Conservation (phyloP, 2,888 invertebrate genomes). For the Melanostoma mellinum region DNA sequence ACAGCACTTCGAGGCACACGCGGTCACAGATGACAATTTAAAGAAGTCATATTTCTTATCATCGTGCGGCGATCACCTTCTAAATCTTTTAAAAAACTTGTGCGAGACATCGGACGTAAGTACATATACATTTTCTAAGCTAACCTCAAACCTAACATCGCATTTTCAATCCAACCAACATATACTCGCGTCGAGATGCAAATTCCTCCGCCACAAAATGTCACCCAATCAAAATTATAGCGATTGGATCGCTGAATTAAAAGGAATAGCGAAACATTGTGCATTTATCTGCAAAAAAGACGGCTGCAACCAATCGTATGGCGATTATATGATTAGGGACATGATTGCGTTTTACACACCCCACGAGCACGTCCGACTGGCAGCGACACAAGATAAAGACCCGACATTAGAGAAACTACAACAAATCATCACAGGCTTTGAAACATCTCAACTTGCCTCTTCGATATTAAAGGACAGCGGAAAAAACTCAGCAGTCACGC, state of each 20-base stretch:
- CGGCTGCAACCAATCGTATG: conserved; percentile 52
- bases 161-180: conserved; percentile 43
- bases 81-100: conserved; percentile 15
- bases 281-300: conserved; percentile 41
- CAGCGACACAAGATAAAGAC: conserved; percentile 50
- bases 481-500: neutral
- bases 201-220: conserved; percentile 42
- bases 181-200: conserved; percentile 43
- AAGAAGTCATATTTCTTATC: conserved; percentile 20
- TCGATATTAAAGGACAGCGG: conserved; percentile 11
- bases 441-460: conserved; percentile 9
- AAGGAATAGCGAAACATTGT: conserved; percentile 54
- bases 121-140: conserved; percentile 23
- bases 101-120: conserved; percentile 31
- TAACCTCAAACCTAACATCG: conserved; percentile 6
- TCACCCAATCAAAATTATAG: conserved; percentile 21
- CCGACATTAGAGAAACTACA: conserved; percentile 43
- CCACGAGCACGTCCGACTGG: conserved; percentile 51
- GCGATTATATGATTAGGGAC: conserved; percentile 50
- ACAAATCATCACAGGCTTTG: conserved; percentile 25
- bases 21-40: conserved; percentile 4
- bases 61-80: conserved; percentile 7
- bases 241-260: conserved; percentile 53
- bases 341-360: conserved; percentile 59
- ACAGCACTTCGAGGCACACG: conserved; percentile 18